Conservation (phyloP, 2,888 invertebrate species). For the Achlya flavicornis region DNA sequence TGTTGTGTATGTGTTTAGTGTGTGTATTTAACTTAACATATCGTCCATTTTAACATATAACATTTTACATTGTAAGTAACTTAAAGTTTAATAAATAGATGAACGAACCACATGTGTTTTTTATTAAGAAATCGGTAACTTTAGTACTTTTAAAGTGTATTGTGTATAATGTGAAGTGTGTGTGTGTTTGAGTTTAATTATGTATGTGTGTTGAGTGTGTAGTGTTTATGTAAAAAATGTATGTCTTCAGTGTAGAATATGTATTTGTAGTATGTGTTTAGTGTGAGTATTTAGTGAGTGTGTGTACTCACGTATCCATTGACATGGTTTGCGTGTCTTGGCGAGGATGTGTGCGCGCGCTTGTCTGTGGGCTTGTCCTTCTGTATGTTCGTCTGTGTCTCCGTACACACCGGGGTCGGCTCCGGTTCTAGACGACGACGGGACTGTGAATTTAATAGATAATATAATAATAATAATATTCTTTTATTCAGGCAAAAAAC, state of each 20-base stretch:
- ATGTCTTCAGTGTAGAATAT: neutral
- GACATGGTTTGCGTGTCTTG: constrained; percentile 53
- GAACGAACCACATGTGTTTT: no score
- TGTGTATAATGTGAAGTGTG: no score
- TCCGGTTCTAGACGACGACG: constrained; percentile 87
- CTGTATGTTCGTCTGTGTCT: constrained; percentile 81
- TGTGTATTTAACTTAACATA: no score
- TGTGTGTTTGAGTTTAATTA: no score
- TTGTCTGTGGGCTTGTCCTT: constrained; percentile 55
- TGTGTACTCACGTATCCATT: constrained; percentile 67
- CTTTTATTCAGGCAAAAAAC: no score
- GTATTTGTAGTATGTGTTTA: neutral
- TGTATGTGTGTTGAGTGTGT: neutral
- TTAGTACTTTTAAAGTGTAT: no score
- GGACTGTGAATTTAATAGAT: constrained; percentile 65
- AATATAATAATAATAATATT: no score
- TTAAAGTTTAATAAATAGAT: no score
- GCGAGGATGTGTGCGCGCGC: constrained; percentile 50
- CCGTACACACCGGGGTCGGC: constrained; percentile 84
- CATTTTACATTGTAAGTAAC: no score
- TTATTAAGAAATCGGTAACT: no score
- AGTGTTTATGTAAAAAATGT: no score
- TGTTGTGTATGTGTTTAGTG: neutral
- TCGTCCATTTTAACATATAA: no score
- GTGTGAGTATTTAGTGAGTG: neutral